Base-by-base conservation (phyloP, 2,797 vertebrate genomes). In the Neomorphus geoffroyi region DNA sequence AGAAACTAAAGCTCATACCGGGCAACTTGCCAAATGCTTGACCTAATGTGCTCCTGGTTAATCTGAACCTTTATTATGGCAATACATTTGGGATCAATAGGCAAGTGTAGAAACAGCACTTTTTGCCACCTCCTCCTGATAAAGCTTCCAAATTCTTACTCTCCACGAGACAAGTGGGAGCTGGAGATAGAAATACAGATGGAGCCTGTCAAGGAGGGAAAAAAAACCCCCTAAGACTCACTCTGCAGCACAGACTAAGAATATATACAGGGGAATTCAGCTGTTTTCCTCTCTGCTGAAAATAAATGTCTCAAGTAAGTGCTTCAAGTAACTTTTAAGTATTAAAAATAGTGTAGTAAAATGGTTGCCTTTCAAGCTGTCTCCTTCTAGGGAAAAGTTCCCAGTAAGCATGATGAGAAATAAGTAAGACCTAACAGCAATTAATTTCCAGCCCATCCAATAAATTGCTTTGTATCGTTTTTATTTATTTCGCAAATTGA, bases 311-410 rank as follows among this genome's bases (percentile, higher is more conserved):
- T 96, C 41, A 64, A 96, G 6, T 92, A 93, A 96, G 66, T 56
- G 77, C 67, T 90, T 87, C 86, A 87, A 90, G 46, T 71, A 84
- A 93, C 88, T 71, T 92, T 50, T 64, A 88, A 96, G 90, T 79
- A 92, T 94, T 86, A 97, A 96, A 97, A 96, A 95, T 94, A 95
- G 91, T 64, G 90, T 80, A 90, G 92, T 94, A 94, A 96, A 90
- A 88, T 1, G 45, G 27, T 41, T 91, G 54, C 64, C 71, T 93
- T 93, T 95, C 84, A 94, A 94, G 71, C 27, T 43, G 48, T 91
- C 86, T 96, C 94, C 90, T 94, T 94, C 91, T 94, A 96, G 62
- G 92, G 94, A 84, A 79, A 80, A 84, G 73, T 87, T 93, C 82
- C 74, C 91, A 89, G 70, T 51, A 80, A 86, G 69, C 27, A 79